phyloP scores from a whole-genome alignment of 2,113 vertebrate genomes.

The Craseonycteris thonglongyai region DNA sequence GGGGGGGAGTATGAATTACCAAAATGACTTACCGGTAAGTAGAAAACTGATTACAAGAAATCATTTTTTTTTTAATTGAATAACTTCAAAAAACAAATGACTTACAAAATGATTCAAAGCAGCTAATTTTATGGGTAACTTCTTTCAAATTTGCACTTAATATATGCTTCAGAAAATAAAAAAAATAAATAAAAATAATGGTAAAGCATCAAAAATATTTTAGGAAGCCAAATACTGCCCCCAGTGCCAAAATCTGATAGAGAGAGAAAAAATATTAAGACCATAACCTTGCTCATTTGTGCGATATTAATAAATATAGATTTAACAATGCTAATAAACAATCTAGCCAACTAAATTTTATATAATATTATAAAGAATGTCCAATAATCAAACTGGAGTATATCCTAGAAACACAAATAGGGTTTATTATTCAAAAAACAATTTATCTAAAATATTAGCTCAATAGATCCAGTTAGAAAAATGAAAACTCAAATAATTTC shows the following conservation, averaged over 20 bases:
- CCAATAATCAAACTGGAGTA: background rate
- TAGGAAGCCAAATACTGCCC: background rate
- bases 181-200: background rate
- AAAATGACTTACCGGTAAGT: background rate
- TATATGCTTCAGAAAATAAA: background rate
- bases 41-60: slow-evolving; percentile 5
- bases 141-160: background rate
- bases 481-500: background rate
- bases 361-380: background rate
- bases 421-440: slow-evolving; percentile 20
- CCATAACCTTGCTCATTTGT: background rate
- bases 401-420: background rate
- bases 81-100: background rate
- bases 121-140: background rate
- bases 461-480: background rate
- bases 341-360: background rate
- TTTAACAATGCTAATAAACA: background rate
- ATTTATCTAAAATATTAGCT: background rate
- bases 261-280: background rate
- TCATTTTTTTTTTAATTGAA: background rate
- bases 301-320: background rate
- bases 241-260: background rate
- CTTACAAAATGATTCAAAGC: background rate
- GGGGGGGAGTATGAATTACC: background rate
- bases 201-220: background rate